Percentiles rank a stretch among this genome's conserved stretches.
Evolutionary conservation across 2,888 invertebrate species (phyloP).

Genomic region (Stenurella melanura): DNA sequence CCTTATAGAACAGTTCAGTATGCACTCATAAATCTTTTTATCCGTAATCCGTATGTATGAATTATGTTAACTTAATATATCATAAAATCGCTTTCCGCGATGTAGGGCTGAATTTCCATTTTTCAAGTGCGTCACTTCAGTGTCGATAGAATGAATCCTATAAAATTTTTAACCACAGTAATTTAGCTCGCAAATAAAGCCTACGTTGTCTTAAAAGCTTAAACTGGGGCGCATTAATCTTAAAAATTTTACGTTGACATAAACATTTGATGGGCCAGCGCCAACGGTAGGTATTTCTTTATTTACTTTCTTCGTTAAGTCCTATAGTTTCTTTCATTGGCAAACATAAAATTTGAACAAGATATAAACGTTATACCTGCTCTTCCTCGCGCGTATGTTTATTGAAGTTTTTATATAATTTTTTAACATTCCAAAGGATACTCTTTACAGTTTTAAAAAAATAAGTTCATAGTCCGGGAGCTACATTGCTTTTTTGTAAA

Average conservation of each 20-base stretch:
- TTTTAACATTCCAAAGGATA: too few relatives aligned
- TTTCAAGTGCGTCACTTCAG: conserved; percentile 7
- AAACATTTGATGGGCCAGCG: conserved; percentile 46
- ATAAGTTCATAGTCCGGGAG: too few relatives aligned
- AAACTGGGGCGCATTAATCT: conserved; percentile 46
- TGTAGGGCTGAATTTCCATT: conserved; percentile 12
- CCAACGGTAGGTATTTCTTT: conserved; percentile 5
- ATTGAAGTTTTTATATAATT: too few relatives aligned
- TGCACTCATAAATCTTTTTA: neutral
- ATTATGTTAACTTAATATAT: conserved; percentile 18
- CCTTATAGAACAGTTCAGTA: neutral
- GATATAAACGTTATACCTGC: too few relatives aligned
- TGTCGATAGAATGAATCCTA: conserved; percentile 46
- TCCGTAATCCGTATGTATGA: neutral
- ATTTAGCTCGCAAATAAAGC: conserved; percentile 45
- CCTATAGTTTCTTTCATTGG: neutral
- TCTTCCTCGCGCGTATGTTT: too few relatives aligned
- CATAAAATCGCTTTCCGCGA: conserved; percentile 9
- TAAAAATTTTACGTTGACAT: conserved; percentile 53
- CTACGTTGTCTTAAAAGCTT: conserved; percentile 39
- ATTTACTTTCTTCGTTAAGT: neutral
- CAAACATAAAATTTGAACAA: neutral
- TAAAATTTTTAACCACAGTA: conserved; percentile 52
- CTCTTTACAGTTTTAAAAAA: too few relatives aligned
- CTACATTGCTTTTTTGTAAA: too few relatives aligned